These are phyloP conservation scores for Nymphalis polychloros DNA, from an alignment of 2,888 invertebrate species.

Conservation along the genomic window DNA sequence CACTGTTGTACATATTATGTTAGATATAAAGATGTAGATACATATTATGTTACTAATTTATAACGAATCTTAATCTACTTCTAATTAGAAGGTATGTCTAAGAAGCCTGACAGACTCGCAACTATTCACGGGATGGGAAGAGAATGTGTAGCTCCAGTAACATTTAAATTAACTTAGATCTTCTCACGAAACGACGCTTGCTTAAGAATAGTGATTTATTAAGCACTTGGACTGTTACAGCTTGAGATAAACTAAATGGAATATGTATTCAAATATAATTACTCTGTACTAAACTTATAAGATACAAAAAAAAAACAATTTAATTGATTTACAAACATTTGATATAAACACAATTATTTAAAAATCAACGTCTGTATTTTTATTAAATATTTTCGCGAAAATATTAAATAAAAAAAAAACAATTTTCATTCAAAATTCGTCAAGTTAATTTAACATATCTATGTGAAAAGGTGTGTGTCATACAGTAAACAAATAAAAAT, in stretches of 20 bases:
- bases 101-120: constrained; percentile 19
- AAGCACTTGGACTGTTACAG: not conserved
- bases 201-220: constrained; percentile 11
- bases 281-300: too few relatives aligned
- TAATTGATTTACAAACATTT: too few relatives aligned
- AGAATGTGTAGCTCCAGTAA: constrained; percentile 12
- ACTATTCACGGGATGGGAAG: constrained; percentile 13
- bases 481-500: too few relatives aligned
- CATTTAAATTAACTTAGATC: constrained; percentile 37
- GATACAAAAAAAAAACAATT: too few relatives aligned
- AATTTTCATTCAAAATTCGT: too few relatives aligned
- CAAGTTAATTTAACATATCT: too few relatives aligned
- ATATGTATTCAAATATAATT: not conserved
- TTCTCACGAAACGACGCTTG: constrained; percentile 15
- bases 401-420: too few relatives aligned
- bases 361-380: too few relatives aligned
- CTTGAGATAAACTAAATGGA: not conserved
- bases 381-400: too few relatives aligned
- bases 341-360: too few relatives aligned
- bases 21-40: not conserved
- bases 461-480: too few relatives aligned
- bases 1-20: not conserved
- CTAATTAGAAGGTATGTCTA: constrained; percentile 19
- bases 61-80: constrained; percentile 15
- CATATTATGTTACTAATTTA: not conserved